phyloP scores from a whole-genome alignment of 2,888 invertebrate genomes.

The Julus scandinavius region DNA sequence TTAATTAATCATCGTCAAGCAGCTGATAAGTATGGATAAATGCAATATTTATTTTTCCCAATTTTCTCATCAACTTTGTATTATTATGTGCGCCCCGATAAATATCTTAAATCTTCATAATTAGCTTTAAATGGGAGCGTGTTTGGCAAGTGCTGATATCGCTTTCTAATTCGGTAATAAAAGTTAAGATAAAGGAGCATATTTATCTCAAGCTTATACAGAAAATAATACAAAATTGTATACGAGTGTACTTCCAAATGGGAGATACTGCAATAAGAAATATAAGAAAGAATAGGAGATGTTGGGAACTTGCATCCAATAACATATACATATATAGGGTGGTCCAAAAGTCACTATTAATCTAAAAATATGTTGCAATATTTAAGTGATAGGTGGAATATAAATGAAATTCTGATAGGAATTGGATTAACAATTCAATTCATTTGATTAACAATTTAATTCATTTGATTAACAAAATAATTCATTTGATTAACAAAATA shows the following conservation, averaged over 20 bases:
- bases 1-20: slow-evolving; percentile 21
- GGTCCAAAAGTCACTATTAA: too few relatives aligned
- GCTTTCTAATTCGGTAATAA: neutral
- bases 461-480: too few relatives aligned
- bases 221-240: neutral
- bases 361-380: too few relatives aligned
- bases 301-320: neutral
- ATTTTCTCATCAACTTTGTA: slow-evolving; percentile 11
- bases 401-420: too few relatives aligned
- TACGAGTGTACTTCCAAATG: neutral
- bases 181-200: neutral
- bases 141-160: neutral
- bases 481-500: too few relatives aligned
- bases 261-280: neutral
- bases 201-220: neutral
- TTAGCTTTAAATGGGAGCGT: neutral
- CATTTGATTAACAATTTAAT: too few relatives aligned
- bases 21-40: slow-evolving; percentile 25
- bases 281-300: neutral
- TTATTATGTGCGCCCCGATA: neutral
- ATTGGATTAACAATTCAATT: too few relatives aligned
- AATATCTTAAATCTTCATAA: neutral
- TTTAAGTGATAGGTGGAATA: too few relatives aligned
- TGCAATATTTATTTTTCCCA: neutral
- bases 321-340: too few relatives aligned